Percentiles rank a stretch among this genome's conserved stretches.
phyloP scores from a whole-genome alignment of 2,113 vertebrate genomes.

The Indicator maculatus region DNA sequence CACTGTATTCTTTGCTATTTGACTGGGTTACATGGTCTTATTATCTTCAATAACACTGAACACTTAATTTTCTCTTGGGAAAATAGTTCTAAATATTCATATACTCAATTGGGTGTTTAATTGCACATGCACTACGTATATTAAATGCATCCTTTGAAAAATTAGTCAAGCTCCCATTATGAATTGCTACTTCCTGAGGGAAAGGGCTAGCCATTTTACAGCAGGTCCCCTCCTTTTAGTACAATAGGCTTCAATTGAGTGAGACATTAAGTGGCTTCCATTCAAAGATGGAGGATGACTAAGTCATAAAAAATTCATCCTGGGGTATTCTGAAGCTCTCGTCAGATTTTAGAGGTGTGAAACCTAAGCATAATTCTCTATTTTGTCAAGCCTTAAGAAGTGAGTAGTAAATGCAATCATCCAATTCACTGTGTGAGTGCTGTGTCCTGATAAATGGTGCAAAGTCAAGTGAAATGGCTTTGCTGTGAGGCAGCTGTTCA shows the following conservation, averaged over 20 bases:
- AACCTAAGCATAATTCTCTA: conserved; percentile 3
- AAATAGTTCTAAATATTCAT: conserved; percentile 31
- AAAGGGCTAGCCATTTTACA: not conserved
- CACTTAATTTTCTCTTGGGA: not conserved
- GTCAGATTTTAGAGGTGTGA: not conserved
- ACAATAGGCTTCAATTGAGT: not conserved
- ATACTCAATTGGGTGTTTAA: conserved; percentile 30
- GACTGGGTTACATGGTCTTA: accelerated
- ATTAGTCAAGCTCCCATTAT: not conserved
- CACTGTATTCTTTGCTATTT: not conserved
- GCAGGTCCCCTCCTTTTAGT: not conserved
- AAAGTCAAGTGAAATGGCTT: conserved; percentile 13
- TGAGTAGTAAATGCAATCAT: not conserved
- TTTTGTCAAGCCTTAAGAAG: conserved; percentile 39
- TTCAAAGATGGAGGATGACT: not conserved
- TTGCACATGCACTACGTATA: not conserved
- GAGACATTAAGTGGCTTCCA: not conserved
- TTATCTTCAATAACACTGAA: not conserved
- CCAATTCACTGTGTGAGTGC: not conserved
- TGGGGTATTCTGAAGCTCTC: not conserved
- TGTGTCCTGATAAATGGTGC: not conserved
- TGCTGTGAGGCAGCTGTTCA: not conserved
- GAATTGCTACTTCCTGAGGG: not conserved
- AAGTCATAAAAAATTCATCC: conserved; percentile 3
- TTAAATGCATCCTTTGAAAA: conserved; percentile 35